Base-by-base conservation (phyloP, 1,140 invertebrate genomes). In the Cataglyphis hispanica region DNA sequence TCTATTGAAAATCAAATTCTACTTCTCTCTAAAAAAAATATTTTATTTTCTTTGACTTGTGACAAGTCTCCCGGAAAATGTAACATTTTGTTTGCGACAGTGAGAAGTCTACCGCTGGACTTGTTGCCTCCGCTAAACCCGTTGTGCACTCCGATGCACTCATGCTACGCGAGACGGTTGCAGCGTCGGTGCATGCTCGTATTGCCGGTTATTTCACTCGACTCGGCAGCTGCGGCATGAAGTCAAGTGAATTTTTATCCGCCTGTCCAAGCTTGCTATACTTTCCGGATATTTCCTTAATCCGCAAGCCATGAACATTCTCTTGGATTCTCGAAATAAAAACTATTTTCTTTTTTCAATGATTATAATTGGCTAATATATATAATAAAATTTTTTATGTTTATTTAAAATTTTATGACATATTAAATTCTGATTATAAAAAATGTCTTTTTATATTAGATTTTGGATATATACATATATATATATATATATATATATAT, bases 161-260 rank as follows among this genome's bases (percentile, higher is more conserved):
- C 40, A 70, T 69, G 37, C 19, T 81, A 53, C 66, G 1, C 11
- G 19, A 81, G 25, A 6, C 27, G 56, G 22, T 80, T 58, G 63
- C 46, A 69, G 10, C 16, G 34, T 70, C 64, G 22, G 7, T 69
- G 43, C 63, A 69, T n/a, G 66, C 63, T 37, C 22, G 16, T 43
- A 50, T 66, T 50, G 75, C 77, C 46, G 31, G 34, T 67, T 81
- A 43, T 69, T 22, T 46, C 43, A 25, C 43, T 64, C 40, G 19
- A 53, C 67, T 16, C 53, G 5, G 6, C 63, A 50, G 40, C 56
- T 72, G 43, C 25, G 50, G 25, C 69, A 43, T 34, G 43, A 46
- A 87, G 31, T 78, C 31, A 27, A 77, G 78, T 61, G 67, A 22
- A 85, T 77, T 46, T 85, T 87, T 78, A 81, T 50, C 25, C 7